Evolutionary conservation across 2,888 invertebrate species (phyloP).

Genomic region (Meta bourneti): DNA sequence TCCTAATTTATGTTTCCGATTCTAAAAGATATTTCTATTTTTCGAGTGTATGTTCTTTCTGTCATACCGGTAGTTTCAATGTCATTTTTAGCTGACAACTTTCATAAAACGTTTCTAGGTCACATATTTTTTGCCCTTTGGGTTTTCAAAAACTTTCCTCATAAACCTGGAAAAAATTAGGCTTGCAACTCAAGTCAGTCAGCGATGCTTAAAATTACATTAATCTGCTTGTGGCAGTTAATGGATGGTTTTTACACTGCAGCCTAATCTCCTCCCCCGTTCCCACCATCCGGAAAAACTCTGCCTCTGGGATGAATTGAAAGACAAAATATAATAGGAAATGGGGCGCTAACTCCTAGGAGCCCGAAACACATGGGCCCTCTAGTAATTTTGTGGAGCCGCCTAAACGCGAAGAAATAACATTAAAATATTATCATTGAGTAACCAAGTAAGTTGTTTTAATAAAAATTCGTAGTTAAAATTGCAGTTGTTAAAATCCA

Average conservation of each 20-base stretch:
- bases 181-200: not conserved
- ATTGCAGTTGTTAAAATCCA: too few relatives aligned
- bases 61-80: not conserved
- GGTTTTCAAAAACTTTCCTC: not conserved
- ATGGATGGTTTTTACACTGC: not conserved
- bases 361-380: too few relatives aligned
- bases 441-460: too few relatives aligned
- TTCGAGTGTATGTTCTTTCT: not conserved
- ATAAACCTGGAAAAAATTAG: not conserved
- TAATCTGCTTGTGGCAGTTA: not conserved
- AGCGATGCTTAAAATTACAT: not conserved
- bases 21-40: not conserved
- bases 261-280: not conserved
- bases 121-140: not conserved
- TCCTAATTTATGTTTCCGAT: too few relatives aligned
- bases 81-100: not conserved
- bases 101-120: not conserved
- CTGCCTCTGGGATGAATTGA: not conserved
- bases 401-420: too few relatives aligned
- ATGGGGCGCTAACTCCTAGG: too few relatives aligned
- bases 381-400: too few relatives aligned
- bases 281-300: not conserved
- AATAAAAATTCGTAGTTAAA: too few relatives aligned
- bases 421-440: too few relatives aligned
- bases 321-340: not conserved